These are phyloP conservation scores for Lethenteron camtschaticum DNA, from an alignment of 2,113 vertebrate species.

Conservation along the genomic window DNA sequence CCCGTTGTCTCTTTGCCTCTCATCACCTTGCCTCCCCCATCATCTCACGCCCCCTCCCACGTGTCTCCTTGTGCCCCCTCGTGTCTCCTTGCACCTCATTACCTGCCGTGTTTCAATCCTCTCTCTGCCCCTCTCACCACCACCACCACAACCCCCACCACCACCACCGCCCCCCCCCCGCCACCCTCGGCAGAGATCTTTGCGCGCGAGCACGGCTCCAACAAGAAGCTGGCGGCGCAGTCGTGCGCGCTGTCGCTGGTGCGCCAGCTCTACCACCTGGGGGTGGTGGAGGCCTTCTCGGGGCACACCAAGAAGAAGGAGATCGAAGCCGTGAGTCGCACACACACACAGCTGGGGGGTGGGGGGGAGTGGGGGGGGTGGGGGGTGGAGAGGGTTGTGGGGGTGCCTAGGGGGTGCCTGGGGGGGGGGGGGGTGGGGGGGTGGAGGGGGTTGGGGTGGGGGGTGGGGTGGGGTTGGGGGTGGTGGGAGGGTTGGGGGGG, in stretches of 20 bases:
- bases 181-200: conserved; percentile 34
- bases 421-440: no score
- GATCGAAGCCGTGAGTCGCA: conserved; percentile 45
- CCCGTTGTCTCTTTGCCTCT: no score
- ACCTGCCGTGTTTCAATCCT: neutral
- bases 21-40: no score
- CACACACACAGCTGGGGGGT: no score
- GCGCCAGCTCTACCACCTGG: conserved; percentile 73
- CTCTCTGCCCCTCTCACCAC: neutral
- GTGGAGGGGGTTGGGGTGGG: no score
- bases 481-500: no score
- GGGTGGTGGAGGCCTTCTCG: conserved; percentile 56
- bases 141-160: neutral
- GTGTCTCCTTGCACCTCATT: neutral
- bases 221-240: conserved; percentile 89
- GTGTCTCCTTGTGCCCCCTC: neutral
- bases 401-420: no score
- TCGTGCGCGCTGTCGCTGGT: conserved; percentile 76
- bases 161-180: neutral
- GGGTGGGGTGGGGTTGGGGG: no score
- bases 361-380: no score
- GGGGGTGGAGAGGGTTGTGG: no score
- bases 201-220: conserved; percentile 74
- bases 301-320: conserved; percentile 79
- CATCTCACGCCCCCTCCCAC: no score